Evolutionary conservation across 2,888 invertebrate genomes (phyloP), one percentile per base, ranked within the genome.

Genomic region (Eledona agricola): DNA sequence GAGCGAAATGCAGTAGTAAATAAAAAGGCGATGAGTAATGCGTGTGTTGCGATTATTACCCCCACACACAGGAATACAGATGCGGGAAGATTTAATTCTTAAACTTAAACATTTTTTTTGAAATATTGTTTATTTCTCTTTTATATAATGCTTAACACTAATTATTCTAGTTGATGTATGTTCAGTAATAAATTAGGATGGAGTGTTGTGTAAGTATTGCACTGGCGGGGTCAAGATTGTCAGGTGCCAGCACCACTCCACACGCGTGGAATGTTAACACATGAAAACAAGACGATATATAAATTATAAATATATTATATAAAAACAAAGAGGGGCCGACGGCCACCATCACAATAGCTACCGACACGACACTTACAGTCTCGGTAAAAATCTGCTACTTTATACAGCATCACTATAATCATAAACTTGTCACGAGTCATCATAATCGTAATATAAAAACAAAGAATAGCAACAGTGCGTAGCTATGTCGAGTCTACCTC

Each of bases 221-320:
- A 73, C 74, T 73, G 73, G 74, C 74, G 67, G 69, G 68, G 68
- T 71, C 67, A 69, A 71, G 72, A 74, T 73, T 72, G 73, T 74
- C 73, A 62, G 65, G 69, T 68, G 69, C 72, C 71, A 71, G 72
- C 67, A 71, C 72, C 72, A 74, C 75, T 68, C 75, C 74, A 74
- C 75, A 67, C 60, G 58, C 49, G 71, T 70, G 71, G 71, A 71
- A 72, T 71, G 71, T 71, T 64, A 65, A 67, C 64, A 69, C 67
- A 69, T 66, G 68, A 72, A 73, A 73, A 72, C 72, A 71, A 70
- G 71, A 71, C 70, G 68, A 70, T 72, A 72, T 74, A 74, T 74
- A 76, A 74, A 75, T 74, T 74, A 75, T 75, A 75, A 74, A 75
- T 73, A 72, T 65, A 67, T 64, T 67, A 72, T 71, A 72, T 70